Conservation (phyloP, 2,888 invertebrate species). For the Sicus ferrugineus region DNA sequence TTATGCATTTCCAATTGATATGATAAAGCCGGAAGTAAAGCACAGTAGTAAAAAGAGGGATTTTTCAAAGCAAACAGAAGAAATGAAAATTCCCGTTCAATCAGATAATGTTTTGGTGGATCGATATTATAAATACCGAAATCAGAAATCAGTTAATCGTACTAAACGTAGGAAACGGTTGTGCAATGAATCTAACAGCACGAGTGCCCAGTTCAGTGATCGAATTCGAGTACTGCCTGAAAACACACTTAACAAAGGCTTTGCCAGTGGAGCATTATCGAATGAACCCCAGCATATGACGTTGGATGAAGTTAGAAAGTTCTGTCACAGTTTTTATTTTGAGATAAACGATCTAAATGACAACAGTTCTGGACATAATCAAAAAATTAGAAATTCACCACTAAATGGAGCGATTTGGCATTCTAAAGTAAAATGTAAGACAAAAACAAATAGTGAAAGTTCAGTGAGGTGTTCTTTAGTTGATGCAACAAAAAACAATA, state of each 20-base stretch:
- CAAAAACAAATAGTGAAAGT: conserved; percentile 12
- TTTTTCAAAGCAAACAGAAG: conserved; percentile 28
- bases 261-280: conserved; percentile 67
- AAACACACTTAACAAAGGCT: conserved; percentile 41
- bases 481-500: conserved; percentile 27
- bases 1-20: conserved; percentile 85
- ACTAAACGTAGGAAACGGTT: conserved; percentile 61
- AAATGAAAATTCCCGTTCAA: conserved; percentile 36
- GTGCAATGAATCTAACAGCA: conserved; percentile 49
- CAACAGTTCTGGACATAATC: conserved; percentile 51
- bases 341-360: conserved; percentile 68
- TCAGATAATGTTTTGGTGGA: conserved; percentile 40
- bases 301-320: conserved; percentile 82
- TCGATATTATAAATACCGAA: conserved; percentile 42
- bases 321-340: conserved; percentile 82
- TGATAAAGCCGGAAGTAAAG: conserved; percentile 66
- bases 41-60: conserved; percentile 41
- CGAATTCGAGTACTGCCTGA: conserved; percentile 37
- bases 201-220: conserved; percentile 28
- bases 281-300: conserved; percentile 85
- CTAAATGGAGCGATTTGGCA: conserved; percentile 56
- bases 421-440: conserved; percentile 34
- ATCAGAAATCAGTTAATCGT: conserved; percentile 53
- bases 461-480: neutral
- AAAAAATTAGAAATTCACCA: conserved; percentile 54